Evolutionary conservation across 2,888 invertebrate species (phyloP).

Genomic region (Tubulanus polymorphus): DNA sequence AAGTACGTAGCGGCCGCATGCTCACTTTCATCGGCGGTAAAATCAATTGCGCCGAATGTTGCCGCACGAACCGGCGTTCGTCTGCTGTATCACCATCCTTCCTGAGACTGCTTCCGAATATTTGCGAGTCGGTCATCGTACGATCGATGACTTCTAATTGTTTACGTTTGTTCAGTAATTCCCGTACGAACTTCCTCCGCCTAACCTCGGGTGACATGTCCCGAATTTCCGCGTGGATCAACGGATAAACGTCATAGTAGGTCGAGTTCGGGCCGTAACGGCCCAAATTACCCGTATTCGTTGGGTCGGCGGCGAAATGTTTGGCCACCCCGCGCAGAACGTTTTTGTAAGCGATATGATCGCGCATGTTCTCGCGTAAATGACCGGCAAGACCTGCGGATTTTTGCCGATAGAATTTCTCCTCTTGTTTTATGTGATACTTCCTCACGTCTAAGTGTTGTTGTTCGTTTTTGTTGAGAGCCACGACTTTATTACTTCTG

Average conservation of each 20-base stretch:
- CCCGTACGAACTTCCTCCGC: slow-evolving; percentile 25
- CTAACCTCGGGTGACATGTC: slow-evolving; percentile 28
- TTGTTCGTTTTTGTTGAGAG: slow-evolving; percentile 30
- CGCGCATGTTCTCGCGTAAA: slow-evolving; percentile 27
- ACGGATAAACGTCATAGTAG: slow-evolving; percentile 25
- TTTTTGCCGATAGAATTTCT: slow-evolving; percentile 28
- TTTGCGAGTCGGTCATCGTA: slow-evolving; percentile 15
- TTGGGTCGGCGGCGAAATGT: background rate
- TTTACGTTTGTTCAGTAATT: slow-evolving; percentile 24
- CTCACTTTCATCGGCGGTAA: too few species aligned
- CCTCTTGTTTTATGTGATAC: slow-evolving; percentile 28
- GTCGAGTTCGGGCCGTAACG: slow-evolving; percentile 25
- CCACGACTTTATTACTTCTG: slow-evolving; percentile 28
- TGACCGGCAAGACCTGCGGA: slow-evolving; percentile 23
- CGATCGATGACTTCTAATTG: slow-evolving; percentile 26
- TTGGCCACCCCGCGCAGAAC: slow-evolving; percentile 26
- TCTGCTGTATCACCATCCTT: too few species aligned
- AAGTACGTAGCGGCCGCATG: too few species aligned
- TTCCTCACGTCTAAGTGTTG: slow-evolving; percentile 24
- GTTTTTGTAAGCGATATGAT: slow-evolving; percentile 30
- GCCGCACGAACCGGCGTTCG: too few species aligned
- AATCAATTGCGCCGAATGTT: too few species aligned
- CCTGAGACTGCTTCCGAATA: too few species aligned
- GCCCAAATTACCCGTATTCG: slow-evolving; percentile 21
- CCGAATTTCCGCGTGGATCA: slow-evolving; percentile 25